Evolutionary conservation across 2,888 invertebrate species (phyloP).

Genomic region (Melipona bicolor): DNA sequence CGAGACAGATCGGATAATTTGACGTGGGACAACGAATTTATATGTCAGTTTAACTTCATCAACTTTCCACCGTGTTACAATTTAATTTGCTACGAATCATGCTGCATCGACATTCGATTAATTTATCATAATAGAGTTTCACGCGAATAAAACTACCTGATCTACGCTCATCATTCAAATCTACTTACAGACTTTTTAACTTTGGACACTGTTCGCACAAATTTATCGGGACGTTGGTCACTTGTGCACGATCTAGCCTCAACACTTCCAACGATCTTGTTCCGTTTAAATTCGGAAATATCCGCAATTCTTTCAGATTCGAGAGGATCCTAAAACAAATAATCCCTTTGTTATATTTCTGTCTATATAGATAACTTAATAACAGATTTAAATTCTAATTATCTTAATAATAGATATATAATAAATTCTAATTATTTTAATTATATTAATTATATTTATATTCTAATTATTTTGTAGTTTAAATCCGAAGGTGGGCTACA

Average conservation of each 20-base stretch:
- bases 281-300: conserved; percentile 94
- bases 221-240: conserved; percentile 89
- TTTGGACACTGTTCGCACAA: conserved; percentile 92
- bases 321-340: conserved; percentile 89
- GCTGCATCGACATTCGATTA: not conserved
- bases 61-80: not conserved
- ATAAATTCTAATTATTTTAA: no score
- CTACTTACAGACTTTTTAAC: conserved; percentile 92
- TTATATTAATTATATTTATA: no score
- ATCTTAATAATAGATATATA: no score
- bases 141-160: not conserved
- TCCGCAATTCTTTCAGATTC: conserved; percentile 91
- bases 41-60: not conserved
- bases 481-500: no score
- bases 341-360: not conserved
- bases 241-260: conserved; percentile 92
- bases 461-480: no score
- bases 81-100: conserved; percentile 1
- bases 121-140: not conserved
- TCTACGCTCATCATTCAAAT: not conserved
- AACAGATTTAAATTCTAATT: not conserved
- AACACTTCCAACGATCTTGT: conserved; percentile 91
- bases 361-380: not conserved
- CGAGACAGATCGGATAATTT: not conserved
- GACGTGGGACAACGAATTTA: conserved; percentile 6